Evolutionary conservation across 2,113 vertebrate species (phyloP).

Genomic region (Atractosteus spatula): DNA sequence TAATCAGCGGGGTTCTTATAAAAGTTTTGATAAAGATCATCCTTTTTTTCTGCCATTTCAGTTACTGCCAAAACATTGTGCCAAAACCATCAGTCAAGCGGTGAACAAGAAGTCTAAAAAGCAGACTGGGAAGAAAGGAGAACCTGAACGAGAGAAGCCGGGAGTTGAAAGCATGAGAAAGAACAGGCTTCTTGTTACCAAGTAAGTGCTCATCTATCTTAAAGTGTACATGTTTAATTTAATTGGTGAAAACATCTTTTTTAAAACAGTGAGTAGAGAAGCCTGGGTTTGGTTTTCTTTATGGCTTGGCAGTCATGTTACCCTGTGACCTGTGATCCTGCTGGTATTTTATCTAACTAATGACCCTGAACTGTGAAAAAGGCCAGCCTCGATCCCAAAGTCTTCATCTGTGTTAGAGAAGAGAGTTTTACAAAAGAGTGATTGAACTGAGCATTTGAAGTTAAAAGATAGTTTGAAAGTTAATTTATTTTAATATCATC

Average conservation of each 20-base stretch:
- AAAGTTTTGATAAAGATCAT: conserved; percentile 22
- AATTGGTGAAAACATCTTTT: no score
- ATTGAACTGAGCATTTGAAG: no score
- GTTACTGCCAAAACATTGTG: conserved; percentile 97
- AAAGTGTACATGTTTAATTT: no score
- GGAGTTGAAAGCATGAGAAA: conserved; percentile 99
- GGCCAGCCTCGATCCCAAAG: no score
- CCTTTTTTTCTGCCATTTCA: conserved; percentile 48
- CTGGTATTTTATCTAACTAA: no score
- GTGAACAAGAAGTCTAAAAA: conserved; percentile 98
- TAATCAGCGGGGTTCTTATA: no score
- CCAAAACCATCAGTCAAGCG: conserved; percentile 98
- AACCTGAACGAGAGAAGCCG: conserved; percentile 95
- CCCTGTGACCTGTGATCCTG: no score
- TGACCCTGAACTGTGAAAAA: no score
- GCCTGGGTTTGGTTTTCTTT: not conserved
- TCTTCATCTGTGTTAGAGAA: no score
- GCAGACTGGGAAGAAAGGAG: conserved; percentile 96
- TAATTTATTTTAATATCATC: conserved; percentile 13
- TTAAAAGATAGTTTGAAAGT: not conserved
- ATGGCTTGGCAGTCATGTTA: no score
- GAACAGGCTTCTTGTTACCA: conserved; percentile 95
- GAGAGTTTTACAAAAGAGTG: no score
- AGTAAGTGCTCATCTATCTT: conserved; percentile 67
- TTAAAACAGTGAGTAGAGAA: no score